Evolutionary conservation across 1,140 invertebrate genomes (phyloP).

Genomic region (Lepidurus apus): DNA sequence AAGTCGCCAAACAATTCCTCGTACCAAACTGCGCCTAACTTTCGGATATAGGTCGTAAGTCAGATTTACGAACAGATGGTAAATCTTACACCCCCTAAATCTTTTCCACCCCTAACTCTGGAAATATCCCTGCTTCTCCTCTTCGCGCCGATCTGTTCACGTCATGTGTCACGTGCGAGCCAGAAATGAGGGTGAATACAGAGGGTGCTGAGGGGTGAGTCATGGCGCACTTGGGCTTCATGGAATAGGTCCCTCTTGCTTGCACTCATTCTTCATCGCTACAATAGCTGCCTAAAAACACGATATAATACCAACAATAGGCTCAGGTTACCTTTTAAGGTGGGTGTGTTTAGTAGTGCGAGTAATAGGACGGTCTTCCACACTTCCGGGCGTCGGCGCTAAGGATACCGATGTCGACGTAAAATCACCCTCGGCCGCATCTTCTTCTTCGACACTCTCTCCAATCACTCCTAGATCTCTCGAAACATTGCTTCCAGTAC

Average conservation of each 20-base stretch:
- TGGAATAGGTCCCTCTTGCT: not conserved
- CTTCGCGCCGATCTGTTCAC: not conserved
- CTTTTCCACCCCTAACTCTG: not conserved
- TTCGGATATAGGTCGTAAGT: not conserved
- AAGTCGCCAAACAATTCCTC: not conserved
- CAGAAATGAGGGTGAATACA: not conserved
- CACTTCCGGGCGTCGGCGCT: constrained; percentile 3
- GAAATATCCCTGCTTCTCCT: not conserved
- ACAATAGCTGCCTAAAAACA: not conserved
- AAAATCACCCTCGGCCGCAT: not conserved
- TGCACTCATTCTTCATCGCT: not conserved
- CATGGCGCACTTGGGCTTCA: not conserved
- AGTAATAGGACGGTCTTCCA: constrained; percentile 18
- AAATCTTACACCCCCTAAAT: not conserved
- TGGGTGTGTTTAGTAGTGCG: constrained; percentile 13
- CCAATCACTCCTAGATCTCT: not conserved
- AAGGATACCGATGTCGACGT: not conserved
- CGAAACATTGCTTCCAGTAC: not conserved
- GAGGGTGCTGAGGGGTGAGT: not conserved
- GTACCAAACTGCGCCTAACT: not conserved
- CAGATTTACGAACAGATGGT: not conserved
- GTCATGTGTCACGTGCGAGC: not conserved
- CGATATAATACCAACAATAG: not conserved
- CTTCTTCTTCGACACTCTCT: not conserved
- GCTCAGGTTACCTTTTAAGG: not conserved